Evolutionary conservation across 1,140 invertebrate species (phyloP), one percentile per base, ranked within the genome.

Genomic region (Anastatus disparis): DNA sequence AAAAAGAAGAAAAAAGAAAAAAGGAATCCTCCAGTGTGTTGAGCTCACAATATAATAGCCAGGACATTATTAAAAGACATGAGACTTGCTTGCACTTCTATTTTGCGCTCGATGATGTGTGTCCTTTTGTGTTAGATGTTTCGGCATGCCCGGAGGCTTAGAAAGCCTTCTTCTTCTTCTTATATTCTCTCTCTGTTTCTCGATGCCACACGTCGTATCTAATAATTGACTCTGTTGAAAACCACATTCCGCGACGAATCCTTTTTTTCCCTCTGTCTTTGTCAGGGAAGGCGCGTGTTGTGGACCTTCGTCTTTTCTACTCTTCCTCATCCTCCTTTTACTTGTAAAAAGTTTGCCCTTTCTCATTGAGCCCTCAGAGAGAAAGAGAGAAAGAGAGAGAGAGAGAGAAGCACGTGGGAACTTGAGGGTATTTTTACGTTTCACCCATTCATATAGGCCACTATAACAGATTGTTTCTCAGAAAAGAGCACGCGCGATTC

Each of bases 151-250:
- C 31, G 35, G 12, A 40, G 48, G 8, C 53, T 55, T 55, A 35
- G 53, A 55, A 3, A 50, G n/a, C 3, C 10, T n/a, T 42, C 27
- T 48, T 40, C 8, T 44, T 20, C 42, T n/a, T 26, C 22, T 59
- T n/a, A 42, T 20, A 6, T 15, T 59, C 17, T n/a, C 8, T 42
- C 17, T 46, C n/a, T 46, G 3, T 46, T 46, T 46, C n/a, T 46
- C 4, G 17, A 56, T 15, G n/a, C 17, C 7, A n/a, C 8, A 10
- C 12, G 77, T 82, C 82, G 79, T 82, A 78, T 85, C 81, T 85
- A 84, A 85, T 85, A 85, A 85, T 85, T 85, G 84, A 78, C 80
- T 84, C 80, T 79, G 84, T 85, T 85, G 82, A 85, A 85, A 85
- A 84, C 77, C 84, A 81, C 83, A 83, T 82, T 81, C 78, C 83